Evolutionary conservation across 2,888 invertebrate species (phyloP).

Genomic region (Gasteruption jaculator): DNA sequence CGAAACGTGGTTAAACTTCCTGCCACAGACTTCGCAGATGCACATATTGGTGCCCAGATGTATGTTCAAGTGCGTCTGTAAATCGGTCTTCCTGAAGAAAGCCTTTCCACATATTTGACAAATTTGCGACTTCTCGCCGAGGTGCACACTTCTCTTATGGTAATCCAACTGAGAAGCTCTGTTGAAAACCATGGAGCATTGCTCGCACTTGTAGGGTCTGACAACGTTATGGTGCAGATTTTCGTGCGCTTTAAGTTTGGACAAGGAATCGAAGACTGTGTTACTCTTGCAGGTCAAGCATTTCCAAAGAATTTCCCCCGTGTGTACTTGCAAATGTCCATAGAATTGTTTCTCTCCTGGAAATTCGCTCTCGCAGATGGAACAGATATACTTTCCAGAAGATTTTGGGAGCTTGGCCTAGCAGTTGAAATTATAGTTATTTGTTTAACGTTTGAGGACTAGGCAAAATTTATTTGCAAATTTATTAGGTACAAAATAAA

Average conservation of each 20-base stretch:
- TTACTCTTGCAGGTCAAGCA: slow-evolving; percentile 27
- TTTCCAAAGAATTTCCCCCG: slow-evolving; percentile 31
- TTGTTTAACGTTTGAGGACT: too few species aligned
- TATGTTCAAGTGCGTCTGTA: slow-evolving; percentile 49
- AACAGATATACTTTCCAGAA: too few species aligned
- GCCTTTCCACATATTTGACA: slow-evolving; percentile 46
- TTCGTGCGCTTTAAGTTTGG: slow-evolving; percentile 23
- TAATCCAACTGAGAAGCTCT: slow-evolving; percentile 44
- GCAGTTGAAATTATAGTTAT: too few species aligned
- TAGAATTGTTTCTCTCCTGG: slow-evolving; percentile 36
- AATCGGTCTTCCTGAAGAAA: slow-evolving; percentile 45
- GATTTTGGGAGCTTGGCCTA: too few species aligned
- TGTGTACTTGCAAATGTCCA: slow-evolving; percentile 37
- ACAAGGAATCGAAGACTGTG: slow-evolving; percentile 22
- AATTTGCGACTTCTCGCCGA: slow-evolving; percentile 42
- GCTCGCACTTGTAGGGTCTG: slow-evolving; percentile 36
- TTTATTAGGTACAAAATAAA: too few species aligned
- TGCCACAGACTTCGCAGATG: slow-evolving; percentile 49
- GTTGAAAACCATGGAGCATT: slow-evolving; percentile 41
- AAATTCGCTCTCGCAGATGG: slow-evolving; percentile 30
- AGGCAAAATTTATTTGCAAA: too few species aligned
- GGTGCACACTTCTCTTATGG: slow-evolving; percentile 42
- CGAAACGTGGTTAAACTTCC: slow-evolving; percentile 50
- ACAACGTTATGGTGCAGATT: slow-evolving; percentile 25
- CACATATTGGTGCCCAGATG: slow-evolving; percentile 48